Conservation (phyloP, 2,797 vertebrate species). For the Babyrousa celebensis region DNA sequence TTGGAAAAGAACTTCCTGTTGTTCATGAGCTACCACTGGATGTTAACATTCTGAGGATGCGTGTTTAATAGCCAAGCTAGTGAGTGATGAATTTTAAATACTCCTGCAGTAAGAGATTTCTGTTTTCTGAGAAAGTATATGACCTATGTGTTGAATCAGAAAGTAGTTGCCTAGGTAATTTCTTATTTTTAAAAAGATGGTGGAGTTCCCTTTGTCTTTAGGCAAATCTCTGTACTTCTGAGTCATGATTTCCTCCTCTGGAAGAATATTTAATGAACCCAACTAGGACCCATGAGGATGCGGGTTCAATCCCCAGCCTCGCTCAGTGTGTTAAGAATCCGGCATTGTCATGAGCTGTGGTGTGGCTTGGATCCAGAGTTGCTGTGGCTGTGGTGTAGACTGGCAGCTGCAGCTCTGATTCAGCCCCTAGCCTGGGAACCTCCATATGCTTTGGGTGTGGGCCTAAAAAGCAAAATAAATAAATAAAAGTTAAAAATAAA, state of each 20-base stretch:
- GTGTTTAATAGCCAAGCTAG: neutral
- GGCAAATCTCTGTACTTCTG: constrained; percentile 1
- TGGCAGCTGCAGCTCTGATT: too few species aligned
- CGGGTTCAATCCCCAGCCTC: too few species aligned
- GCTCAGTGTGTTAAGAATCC: too few species aligned
- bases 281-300: too few species aligned
- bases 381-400: too few species aligned
- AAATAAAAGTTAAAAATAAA: too few species aligned
- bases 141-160: constrained; percentile 40
- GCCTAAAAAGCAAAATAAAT: too few species aligned
- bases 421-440: too few species aligned
- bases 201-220: neutral
- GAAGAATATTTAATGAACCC: neutral
- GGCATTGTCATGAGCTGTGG: too few species aligned
- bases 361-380: too few species aligned
- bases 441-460: too few species aligned
- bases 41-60: neutral
- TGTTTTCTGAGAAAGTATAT: constrained; percentile 46
- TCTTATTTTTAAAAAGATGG: constrained; percentile 44
- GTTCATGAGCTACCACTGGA: constrained; percentile 23
- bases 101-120: neutral
- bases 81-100: constrained; percentile 39
- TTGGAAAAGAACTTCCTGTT: constrained; percentile 24
- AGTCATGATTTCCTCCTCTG: constrained; percentile 63
- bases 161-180: constrained; percentile 53